Evolutionary conservation across 2,888 invertebrate species (phyloP).

Genomic region (Acanthosepion pharaonis): DNA sequence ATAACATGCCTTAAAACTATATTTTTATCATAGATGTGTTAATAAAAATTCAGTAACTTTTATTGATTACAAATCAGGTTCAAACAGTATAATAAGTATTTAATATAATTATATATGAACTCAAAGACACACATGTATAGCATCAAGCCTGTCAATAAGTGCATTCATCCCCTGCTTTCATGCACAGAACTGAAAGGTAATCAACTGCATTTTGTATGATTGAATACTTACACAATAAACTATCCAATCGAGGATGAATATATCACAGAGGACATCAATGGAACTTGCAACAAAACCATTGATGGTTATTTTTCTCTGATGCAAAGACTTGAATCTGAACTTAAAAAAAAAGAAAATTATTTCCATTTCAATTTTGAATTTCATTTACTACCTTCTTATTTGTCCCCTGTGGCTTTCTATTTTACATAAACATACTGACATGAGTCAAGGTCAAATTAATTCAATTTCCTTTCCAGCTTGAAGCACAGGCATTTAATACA

Average conservation of each 20-base stretch:
- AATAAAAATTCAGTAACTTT: too few relatives aligned
- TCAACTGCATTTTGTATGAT: neutral
- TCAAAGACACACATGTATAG: neutral
- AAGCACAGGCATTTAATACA: neutral
- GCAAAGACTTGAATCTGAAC: neutral
- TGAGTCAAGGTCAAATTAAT: neutral
- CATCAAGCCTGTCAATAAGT: neutral
- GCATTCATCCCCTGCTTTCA: neutral
- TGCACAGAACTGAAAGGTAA: neutral
- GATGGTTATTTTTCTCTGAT: neutral
- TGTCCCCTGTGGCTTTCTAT: constrained; percentile 18
- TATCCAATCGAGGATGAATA: neutral
- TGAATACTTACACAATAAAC: neutral
- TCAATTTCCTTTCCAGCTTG: neutral
- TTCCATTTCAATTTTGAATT: neutral
- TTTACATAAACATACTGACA: neutral
- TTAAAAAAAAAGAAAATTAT: neutral
- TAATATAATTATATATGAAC: too few relatives aligned
- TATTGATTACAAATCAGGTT: neutral
- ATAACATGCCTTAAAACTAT: too few relatives aligned
- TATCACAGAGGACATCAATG: neutral
- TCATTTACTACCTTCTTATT: neutral
- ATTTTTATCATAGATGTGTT: too few relatives aligned
- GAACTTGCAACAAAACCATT: neutral
- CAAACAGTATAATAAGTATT: neutral